Percentiles rank a stretch among this genome's conserved stretches.
phyloP scores from a whole-genome alignment of 1,140 invertebrate species.

The Eubasilissa regina region DNA sequence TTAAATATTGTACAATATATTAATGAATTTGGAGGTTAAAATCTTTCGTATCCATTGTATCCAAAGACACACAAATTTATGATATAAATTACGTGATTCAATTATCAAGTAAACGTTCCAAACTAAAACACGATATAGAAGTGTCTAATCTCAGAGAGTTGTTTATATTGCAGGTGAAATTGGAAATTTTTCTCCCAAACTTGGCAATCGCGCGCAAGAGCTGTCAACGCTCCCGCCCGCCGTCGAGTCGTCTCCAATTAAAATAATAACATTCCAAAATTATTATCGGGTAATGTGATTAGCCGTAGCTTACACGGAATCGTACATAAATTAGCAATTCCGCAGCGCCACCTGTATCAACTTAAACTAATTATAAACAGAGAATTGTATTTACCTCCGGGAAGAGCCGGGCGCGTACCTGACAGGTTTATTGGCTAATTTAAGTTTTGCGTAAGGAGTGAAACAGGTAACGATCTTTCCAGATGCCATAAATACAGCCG shows the following conservation, averaged over 20 bases:
- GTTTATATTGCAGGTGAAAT: background rate
- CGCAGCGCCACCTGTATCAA: slow-evolving; percentile 53
- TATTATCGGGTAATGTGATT: slow-evolving; percentile 58
- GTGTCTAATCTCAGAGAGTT: background rate
- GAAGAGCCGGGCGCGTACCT: slow-evolving; percentile 65
- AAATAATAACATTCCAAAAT: slow-evolving; percentile 52
- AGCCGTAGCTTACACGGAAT: slow-evolving; percentile 46
- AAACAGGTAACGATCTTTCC: slow-evolving; percentile 59
- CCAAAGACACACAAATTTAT: too few relatives aligned
- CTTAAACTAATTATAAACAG: slow-evolving; percentile 61
- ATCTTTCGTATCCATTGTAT: too few relatives aligned
- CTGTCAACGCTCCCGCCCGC: slow-evolving; percentile 8
- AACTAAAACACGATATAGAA: too few relatives aligned
- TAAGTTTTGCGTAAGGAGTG: slow-evolving; percentile 68
- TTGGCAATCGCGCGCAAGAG: background rate
- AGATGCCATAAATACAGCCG: slow-evolving; percentile 59
- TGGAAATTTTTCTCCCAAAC: background rate
- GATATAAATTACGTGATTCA: too few relatives aligned
- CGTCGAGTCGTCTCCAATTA: slow-evolving; percentile 24
- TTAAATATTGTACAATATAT: too few relatives aligned
- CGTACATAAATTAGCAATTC: slow-evolving; percentile 57
- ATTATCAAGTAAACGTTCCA: too few relatives aligned
- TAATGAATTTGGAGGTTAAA: too few relatives aligned
- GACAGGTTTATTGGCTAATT: slow-evolving; percentile 74
- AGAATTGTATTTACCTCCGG: slow-evolving; percentile 60